Percentiles rank a stretch among this genome's conserved stretches.
phyloP scores from a whole-genome alignment of 2,113 vertebrate species.

The Sebastes fasciatus region DNA sequence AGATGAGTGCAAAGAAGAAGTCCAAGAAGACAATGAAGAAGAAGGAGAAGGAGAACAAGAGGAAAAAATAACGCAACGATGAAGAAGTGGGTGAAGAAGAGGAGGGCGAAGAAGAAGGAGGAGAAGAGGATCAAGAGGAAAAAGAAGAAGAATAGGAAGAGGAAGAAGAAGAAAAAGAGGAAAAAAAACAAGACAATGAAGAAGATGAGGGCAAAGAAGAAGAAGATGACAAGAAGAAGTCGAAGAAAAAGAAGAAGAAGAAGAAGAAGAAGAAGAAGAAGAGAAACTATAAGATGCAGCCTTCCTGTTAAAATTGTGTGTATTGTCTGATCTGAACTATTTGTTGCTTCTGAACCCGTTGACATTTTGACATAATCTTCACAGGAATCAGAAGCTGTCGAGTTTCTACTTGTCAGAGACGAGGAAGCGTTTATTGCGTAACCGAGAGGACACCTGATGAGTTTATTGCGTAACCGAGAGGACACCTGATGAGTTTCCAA shows the following conservation, averaged over 20 bases:
- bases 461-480: not conserved
- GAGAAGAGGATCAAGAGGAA: not conserved
- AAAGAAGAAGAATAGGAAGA: not conserved
- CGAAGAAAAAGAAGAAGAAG: not conserved
- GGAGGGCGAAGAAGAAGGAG: not conserved
- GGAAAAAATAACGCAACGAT: no score
- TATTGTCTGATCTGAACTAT: not conserved
- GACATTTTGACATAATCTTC: not conserved
- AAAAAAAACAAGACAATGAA: no score
- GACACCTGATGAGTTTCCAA: constrained; percentile 18
- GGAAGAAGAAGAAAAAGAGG: not conserved
- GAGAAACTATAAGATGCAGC: not conserved
- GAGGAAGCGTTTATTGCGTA: not conserved
- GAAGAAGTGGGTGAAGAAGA: not conserved
- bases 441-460: constrained; percentile 11
- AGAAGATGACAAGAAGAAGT: not conserved
- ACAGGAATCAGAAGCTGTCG: not conserved
- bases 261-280: not conserved
- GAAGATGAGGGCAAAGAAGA: not conserved
- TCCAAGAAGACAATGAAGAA: accelerated
- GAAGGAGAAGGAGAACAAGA: not conserved
- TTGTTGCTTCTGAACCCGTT: not conserved
- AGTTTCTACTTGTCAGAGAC: not conserved
- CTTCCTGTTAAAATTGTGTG: not conserved
- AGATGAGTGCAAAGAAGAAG: no score